A percentile compares a stretch with the other conserved stretches of the same genome.
phyloP scores from a whole-genome alignment of 2,888 invertebrate species.

The Erpobdella octoculata region DNA sequence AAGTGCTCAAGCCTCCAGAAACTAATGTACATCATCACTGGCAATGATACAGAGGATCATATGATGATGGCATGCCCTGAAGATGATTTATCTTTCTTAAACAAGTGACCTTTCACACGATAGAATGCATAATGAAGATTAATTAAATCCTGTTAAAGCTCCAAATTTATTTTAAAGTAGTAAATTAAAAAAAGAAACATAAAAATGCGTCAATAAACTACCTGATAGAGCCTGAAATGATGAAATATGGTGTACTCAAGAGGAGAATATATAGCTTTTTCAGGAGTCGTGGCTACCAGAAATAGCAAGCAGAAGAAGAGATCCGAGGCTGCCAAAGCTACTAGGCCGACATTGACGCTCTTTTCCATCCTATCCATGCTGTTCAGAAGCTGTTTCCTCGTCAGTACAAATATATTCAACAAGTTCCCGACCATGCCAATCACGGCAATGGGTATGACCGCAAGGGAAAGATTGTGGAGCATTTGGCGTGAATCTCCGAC shows the following conservation, averaged over 20 bases:
- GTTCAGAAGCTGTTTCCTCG: constrained; percentile 54
- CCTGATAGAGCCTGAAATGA: constrained; percentile 42
- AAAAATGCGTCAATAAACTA: not conserved
- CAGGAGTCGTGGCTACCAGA: constrained; percentile 57
- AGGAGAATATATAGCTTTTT: constrained; percentile 58
- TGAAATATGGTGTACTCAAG: constrained; percentile 40
- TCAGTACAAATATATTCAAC: constrained; percentile 69
- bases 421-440: constrained; percentile 71
- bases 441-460: constrained; percentile 48
- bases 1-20: too few species aligned
- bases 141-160: too few species aligned
- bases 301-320: constrained; percentile 55
- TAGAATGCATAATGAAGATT: too few species aligned
- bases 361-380: constrained; percentile 65
- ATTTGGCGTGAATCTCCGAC: not conserved
- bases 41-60: too few species aligned
- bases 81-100: too few species aligned
- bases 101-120: too few species aligned
- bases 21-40: too few species aligned
- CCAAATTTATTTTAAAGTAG: too few species aligned
- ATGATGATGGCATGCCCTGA: too few species aligned
- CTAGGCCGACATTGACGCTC: constrained; percentile 66
- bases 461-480: not conserved
- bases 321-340: constrained; percentile 71
- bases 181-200: not conserved